Conservation (phyloP, 2,797 vertebrate genomes). For the Rhodeus uyekii region DNA sequence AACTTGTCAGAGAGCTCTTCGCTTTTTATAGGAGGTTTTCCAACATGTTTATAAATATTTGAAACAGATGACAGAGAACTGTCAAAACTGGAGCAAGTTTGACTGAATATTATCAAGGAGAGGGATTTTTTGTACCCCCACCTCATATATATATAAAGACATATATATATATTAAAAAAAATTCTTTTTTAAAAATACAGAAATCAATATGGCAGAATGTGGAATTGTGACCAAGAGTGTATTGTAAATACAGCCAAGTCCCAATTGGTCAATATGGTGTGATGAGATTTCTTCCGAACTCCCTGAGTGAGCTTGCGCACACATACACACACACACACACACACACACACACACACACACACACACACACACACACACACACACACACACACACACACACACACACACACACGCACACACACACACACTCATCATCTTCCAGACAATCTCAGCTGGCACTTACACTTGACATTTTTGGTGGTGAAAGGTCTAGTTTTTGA, state of each 20-base stretch:
- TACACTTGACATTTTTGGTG: slow-evolving; percentile 75
- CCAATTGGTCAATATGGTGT: slow-evolving; percentile 61
- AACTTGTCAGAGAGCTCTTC: too few species aligned
- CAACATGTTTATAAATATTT: slow-evolving; percentile 41
- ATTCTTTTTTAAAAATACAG: slow-evolving; percentile 29
- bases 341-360: slow-evolving; percentile 44
- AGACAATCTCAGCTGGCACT: slow-evolving; percentile 55
- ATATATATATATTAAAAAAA: too few species aligned
- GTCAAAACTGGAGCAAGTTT: slow-evolving; percentile 45
- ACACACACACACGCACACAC: slow-evolving; percentile 34
- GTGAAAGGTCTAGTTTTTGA: slow-evolving; percentile 65
- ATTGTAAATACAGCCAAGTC: slow-evolving; percentile 64
- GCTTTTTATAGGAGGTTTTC: slow-evolving; percentile 22
- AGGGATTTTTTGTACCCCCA: not conserved
- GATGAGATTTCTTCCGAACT: slow-evolving; percentile 54
- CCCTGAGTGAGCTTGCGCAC: slow-evolving; percentile 22
- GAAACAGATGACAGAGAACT: slow-evolving; percentile 28
- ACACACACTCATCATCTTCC: slow-evolving; percentile 52
- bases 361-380: slow-evolving; percentile 39
- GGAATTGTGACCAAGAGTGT: slow-evolving; percentile 36
- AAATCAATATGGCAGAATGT: slow-evolving; percentile 46
- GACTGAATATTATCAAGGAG: slow-evolving; percentile 55
- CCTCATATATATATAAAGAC: too few species aligned
- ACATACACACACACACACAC: slow-evolving; percentile 33
- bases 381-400: slow-evolving; percentile 45